A percentile compares a stretch with the other conserved stretches of the same genome.
Evolutionary conservation across 1,140 invertebrate genomes (phyloP).

Genomic region (Anastatus disparis): DNA sequence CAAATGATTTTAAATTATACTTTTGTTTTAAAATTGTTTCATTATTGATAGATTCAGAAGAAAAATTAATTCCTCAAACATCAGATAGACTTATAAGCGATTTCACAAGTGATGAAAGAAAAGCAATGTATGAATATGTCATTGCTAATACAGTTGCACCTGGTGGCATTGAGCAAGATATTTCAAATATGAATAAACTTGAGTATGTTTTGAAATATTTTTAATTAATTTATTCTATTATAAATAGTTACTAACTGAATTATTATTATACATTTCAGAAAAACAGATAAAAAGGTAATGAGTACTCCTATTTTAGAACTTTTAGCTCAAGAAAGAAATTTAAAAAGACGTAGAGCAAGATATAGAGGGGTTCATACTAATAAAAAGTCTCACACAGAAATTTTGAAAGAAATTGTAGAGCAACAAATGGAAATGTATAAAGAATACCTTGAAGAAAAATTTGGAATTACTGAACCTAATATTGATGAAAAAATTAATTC

Average conservation of each 20-base stretch:
- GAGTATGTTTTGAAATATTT: conserved; percentile 50
- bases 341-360: conserved; percentile 72
- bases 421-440: conserved; percentile 69
- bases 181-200: conserved; percentile 54
- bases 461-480: not conserved
- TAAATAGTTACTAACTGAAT: not conserved
- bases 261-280: conserved; percentile 42
- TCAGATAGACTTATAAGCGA: conserved; percentile 66
- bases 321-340: conserved; percentile 71
- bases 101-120: conserved; percentile 67
- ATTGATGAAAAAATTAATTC: not conserved
- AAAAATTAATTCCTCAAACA: conserved; percentile 67
- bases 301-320: conserved; percentile 63
- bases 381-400: conserved; percentile 72
- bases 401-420: conserved; percentile 72
- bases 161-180: conserved; percentile 58
- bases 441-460: conserved; percentile 52
- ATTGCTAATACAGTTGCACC: conserved; percentile 60
- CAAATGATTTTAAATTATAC: conserved; percentile 41
- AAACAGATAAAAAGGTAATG: conserved; percentile 46
- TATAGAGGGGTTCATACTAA: conserved; percentile 74
- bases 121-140: conserved; percentile 66
- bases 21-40: conserved; percentile 49
- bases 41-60: conserved; percentile 58
- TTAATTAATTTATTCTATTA: conserved; percentile 33